Evolutionary conservation across 2,113 vertebrate species (phyloP).

Genomic region (Phyllostomus discolor): DNA sequence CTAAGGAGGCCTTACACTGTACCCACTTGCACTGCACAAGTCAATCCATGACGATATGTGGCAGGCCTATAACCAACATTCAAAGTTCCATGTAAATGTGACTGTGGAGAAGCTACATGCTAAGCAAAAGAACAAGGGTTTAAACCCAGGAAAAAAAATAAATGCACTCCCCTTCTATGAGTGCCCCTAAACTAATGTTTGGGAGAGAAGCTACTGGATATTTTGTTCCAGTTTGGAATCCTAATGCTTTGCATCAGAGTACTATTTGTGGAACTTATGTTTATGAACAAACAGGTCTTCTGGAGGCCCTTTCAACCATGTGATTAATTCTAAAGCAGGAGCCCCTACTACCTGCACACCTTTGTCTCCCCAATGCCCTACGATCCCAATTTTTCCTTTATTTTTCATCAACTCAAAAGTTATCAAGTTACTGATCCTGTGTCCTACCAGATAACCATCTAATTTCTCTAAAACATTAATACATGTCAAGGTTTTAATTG

Average conservation of each 20-base stretch:
- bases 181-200: background rate
- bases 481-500: background rate
- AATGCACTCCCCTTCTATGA: background rate
- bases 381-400: background rate
- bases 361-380: background rate
- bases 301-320: background rate
- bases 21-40: too few species aligned
- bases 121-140: background rate
- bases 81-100: background rate
- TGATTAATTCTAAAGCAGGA: background rate
- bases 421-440: background rate
- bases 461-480: background rate
- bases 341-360: rapidly evolving
- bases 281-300: background rate
- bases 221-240: background rate
- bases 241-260: background rate
- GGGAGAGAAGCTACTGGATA: background rate
- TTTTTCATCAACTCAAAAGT: background rate
- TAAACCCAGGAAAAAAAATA: background rate
- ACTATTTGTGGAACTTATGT: background rate
- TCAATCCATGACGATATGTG: background rate
- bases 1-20: background rate
- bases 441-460: background rate
- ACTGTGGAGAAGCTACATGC: background rate
- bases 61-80: background rate